Percentiles rank a stretch among this genome's conserved stretches.
Conservation (phyloP, 1,140 invertebrate genomes). For the Diorhabda elongata region DNA sequence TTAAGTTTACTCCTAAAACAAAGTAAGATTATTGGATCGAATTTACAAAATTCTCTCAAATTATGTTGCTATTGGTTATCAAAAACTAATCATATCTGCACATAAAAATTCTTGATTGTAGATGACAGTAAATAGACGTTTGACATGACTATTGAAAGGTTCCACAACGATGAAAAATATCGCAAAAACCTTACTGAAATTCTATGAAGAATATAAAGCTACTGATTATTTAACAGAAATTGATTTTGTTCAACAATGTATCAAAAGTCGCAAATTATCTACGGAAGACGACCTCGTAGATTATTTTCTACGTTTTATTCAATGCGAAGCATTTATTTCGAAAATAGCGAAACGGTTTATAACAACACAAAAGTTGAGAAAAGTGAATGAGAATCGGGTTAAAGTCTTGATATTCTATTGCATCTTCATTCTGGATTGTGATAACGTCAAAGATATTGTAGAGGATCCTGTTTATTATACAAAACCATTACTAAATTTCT, state of each 20-base stretch:
- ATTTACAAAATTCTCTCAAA: no score
- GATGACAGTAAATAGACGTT: no score
- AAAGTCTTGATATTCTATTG: conserved; percentile 4
- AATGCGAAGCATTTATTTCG: conserved; percentile 3
- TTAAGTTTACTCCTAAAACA: no score
- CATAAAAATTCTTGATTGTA: no score
- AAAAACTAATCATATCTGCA: no score
- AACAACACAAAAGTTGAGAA: background rate
- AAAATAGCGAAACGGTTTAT: background rate
- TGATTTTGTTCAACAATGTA: conserved; percentile 6
- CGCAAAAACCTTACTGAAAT: background rate
- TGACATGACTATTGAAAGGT: background rate
- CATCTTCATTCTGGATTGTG: conserved; percentile 7
- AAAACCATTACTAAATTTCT: conserved; percentile 43
- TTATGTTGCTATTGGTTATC: no score
- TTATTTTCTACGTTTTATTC: background rate
- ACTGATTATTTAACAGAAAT: background rate
- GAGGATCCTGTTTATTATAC: conserved; percentile 21
- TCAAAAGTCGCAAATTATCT: background rate
- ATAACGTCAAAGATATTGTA: background rate
- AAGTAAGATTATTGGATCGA: no score
- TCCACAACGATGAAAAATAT: conserved; percentile 8
- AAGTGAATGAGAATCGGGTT: background rate
- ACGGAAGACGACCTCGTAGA: background rate
- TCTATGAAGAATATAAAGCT: background rate